Evolutionary conservation across 2,888 invertebrate species (phyloP), one percentile per base, ranked within the genome.

Genomic region (Brachyptera putata): DNA sequence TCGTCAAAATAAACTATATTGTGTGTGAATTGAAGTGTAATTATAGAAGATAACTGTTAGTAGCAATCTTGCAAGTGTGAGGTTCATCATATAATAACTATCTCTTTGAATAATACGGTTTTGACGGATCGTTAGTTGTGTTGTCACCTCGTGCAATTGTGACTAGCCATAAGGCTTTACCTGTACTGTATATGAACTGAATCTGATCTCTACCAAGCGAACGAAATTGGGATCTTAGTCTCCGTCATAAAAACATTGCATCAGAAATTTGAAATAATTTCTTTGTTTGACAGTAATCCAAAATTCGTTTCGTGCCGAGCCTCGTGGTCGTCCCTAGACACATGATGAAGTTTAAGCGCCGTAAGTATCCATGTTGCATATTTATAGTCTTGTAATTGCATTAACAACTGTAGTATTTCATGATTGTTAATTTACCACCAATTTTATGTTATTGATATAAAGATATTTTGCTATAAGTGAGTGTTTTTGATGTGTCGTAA

Each of bases 281-380:
- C 30, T 11, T 30, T 11, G 11, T 7, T 30, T 30, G 30, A 7
- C 30, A 30, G 30, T 5, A 30, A 30, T 30, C 11, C 46, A 46
- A 46, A 46, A 46, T 46, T 46, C 46, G 21, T 24, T n/a, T 22
- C 16, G 26, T n/a, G 11, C 14, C 50, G 7, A 16, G 50, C 50
- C 50, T 50, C 50, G 50, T 50, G 50, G 50, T 30, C 50, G 34
- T 50, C 50, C 50, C 26, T 16, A 16, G 30, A 14, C 21, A 55
- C 55, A 61, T 41, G 60, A 63, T 61, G 61, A 63, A 63, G 57
- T 59, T 61, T 39, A 63, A 63, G 39, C 61, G 63, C 16, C 59
- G 63, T 63, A 61, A 63, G 63, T 59, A 50, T n/a, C n/a, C 11
- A 36, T 36, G 9, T 41, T 24, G 43, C n/a, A 26, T 49, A 26